These are phyloP conservation scores for Alces alces DNA, from an alignment of 2,113 vertebrate species.

Conservation along the genomic window DNA sequence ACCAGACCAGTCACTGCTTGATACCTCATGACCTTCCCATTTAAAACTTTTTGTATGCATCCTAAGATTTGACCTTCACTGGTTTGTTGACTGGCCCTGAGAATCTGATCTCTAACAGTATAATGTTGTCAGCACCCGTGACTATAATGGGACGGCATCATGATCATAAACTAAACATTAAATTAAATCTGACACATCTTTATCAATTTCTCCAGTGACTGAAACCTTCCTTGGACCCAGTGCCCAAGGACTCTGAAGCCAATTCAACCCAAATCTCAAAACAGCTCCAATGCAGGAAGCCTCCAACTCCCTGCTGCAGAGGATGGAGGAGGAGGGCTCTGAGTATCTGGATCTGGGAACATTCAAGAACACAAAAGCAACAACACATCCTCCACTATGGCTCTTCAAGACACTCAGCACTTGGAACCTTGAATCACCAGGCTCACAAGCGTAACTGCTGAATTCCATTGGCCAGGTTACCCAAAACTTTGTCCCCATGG, in stretches of 20 bases:
- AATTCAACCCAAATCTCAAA: neutral
- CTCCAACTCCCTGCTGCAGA: neutral
- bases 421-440: neutral
- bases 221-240: neutral
- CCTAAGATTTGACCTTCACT: neutral
- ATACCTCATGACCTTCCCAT: neutral
- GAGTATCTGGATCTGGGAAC: neutral
- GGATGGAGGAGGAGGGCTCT: neutral
- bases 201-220: neutral
- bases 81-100: neutral
- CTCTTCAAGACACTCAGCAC: neutral
- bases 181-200: neutral
- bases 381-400: neutral
- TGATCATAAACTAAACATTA: neutral
- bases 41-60: neutral
- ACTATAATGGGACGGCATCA: neutral
- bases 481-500: neutral
- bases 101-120: neutral
- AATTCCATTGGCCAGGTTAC: neutral
- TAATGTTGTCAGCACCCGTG: neutral
- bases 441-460: neutral
- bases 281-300: neutral
- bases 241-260: neutral
- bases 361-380: neutral
- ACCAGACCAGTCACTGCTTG: neutral